phyloP scores from a whole-genome alignment of 2,113 vertebrate genomes.

The Otus sunia region DNA sequence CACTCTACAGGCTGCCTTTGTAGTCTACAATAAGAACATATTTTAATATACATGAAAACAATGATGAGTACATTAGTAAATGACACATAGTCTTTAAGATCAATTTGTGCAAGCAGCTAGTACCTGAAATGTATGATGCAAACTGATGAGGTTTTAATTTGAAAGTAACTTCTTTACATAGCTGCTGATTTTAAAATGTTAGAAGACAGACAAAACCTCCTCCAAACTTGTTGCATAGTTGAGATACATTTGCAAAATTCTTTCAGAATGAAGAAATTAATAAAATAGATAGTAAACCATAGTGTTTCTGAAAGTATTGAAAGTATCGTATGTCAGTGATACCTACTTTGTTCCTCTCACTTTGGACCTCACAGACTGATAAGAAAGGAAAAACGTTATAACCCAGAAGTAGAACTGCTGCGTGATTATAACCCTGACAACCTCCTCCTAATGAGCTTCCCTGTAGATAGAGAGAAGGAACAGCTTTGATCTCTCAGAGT shows the following conservation, averaged over 20 bases:
- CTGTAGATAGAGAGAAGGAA: slow-evolving; percentile 73
- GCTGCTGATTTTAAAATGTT: not conserved
- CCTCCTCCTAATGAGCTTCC: slow-evolving; percentile 76
- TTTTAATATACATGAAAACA: not conserved
- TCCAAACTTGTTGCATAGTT: not conserved
- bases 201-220: not conserved
- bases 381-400: slow-evolving; percentile 73
- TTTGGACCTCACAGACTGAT: slow-evolving; percentile 77
- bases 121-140: not conserved
- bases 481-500: slow-evolving; percentile 78
- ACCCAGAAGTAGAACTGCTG: slow-evolving; percentile 78
- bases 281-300: not conserved
- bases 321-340: slow-evolving; percentile 69
- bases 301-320: slow-evolving; percentile 41
- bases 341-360: slow-evolving; percentile 78
- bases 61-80: not conserved
- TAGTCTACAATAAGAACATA: not conserved
- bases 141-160: not conserved
- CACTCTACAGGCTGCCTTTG: not conserved
- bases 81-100: not conserved
- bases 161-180: not conserved
- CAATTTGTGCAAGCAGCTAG: not conserved
- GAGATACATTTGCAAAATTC: not conserved
- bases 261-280: not conserved
- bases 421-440: slow-evolving; percentile 78